These are phyloP conservation scores for Geotrypetes seraphini DNA, from an alignment of 2,797 vertebrate species.

Conservation along the genomic window DNA sequence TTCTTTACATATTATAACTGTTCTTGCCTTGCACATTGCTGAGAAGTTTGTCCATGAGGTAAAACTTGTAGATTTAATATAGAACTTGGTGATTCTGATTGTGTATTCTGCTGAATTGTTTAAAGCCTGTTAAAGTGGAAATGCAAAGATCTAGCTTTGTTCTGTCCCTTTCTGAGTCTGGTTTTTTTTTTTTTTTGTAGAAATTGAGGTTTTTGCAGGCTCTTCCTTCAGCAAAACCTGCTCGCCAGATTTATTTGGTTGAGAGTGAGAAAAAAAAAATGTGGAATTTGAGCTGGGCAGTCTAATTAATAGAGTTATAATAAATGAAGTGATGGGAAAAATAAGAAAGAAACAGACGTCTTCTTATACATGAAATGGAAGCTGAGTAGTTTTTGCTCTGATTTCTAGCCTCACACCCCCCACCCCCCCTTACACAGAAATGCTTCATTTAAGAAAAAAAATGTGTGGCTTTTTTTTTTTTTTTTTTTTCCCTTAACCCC, in stretches of 20 bases:
- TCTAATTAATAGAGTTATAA: slow-evolving; percentile 19
- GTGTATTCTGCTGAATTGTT: no score
- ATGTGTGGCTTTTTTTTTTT: slow-evolving; percentile 42
- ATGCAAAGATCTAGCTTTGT: no score
- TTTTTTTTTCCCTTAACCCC: slow-evolving; percentile 44
- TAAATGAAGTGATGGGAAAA: slow-evolving; percentile 4
- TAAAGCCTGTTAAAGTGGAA: no score
- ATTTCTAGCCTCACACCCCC: slow-evolving; percentile 7
- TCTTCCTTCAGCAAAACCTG: slow-evolving; percentile 10
- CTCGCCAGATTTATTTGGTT: slow-evolving; percentile 9
- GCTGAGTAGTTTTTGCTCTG: slow-evolving; percentile 22
- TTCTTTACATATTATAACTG: neutral
- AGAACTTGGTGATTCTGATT: slow-evolving; percentile 20
- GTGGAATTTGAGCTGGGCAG: slow-evolving; percentile 20
- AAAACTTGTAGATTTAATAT: slow-evolving; percentile 32
- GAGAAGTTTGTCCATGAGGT: slow-evolving; percentile 5
- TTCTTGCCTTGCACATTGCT: slow-evolving; percentile 13
- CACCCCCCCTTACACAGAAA: slow-evolving; percentile 3
- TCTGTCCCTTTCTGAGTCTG: no score
- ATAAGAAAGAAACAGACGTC: neutral
- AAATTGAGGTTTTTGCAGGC: slow-evolving; percentile 8
- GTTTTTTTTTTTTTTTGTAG: no score
- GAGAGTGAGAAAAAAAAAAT: slow-evolving; percentile 11
- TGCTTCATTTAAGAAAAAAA: slow-evolving; percentile 1
- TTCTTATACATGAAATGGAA: slow-evolving; percentile 20